Percentiles rank a stretch among this genome's conserved stretches.
Evolutionary conservation across 2,113 vertebrate species (phyloP).

Genomic region (Pitta sordida): DNA sequence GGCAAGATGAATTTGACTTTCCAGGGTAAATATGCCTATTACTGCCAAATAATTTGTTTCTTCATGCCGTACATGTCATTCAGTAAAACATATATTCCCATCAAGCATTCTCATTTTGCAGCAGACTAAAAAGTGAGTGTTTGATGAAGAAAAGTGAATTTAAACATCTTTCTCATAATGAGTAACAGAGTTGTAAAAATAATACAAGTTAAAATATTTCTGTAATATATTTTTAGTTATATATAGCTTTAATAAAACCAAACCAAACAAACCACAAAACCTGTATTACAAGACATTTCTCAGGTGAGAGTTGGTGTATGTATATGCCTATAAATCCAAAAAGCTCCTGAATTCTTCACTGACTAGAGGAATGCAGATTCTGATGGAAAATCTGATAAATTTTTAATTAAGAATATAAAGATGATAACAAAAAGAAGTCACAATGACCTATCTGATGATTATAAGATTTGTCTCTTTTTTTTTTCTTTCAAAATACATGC

Average conservation of each 20-base stretch:
- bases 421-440: background rate
- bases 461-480: background rate
- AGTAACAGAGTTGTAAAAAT: background rate
- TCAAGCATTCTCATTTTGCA: background rate
- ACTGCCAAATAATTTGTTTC: conserved; percentile 38
- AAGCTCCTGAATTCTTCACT: background rate
- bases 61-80: background rate
- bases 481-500: background rate
- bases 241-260: background rate
- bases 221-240: background rate
- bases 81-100: background rate
- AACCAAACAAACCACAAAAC: accelerated
- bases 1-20: conserved; percentile 36
- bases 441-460: background rate
- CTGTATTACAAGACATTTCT: background rate
- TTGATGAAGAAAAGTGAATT: background rate
- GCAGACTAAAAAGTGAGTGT: background rate
- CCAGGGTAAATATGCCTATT: background rate
- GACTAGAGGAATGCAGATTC: background rate
- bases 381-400: background rate
- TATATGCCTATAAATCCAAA: background rate
- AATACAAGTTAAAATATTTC: background rate
- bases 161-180: background rate
- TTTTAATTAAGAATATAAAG: background rate
- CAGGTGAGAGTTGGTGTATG: background rate